Percentiles rank a stretch among this genome's conserved stretches.
Evolutionary conservation across 2,888 invertebrate species (phyloP).

Genomic region (Microdon myrmicae): DNA sequence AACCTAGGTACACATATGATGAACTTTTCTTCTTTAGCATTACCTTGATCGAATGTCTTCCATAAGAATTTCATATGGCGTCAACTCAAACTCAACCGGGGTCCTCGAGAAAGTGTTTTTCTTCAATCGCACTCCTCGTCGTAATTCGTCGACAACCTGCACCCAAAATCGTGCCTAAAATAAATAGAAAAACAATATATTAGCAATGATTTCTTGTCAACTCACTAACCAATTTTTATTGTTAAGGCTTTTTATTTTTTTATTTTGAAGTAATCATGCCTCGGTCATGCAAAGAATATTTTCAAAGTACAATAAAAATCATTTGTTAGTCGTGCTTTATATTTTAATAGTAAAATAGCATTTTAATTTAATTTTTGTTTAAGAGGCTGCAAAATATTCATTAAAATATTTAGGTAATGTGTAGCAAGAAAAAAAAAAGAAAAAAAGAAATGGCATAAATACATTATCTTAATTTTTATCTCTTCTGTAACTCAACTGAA

Average conservation of each 20-base stretch:
- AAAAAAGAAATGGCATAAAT: too few species aligned
- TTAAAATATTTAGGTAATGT: too few species aligned
- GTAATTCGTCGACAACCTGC: conserved; percentile 91
- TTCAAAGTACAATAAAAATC: conserved; percentile 27
- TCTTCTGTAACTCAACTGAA: too few species aligned
- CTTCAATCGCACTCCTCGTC: conserved; percentile 92
- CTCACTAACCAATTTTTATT: neutral
- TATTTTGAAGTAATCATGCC: too few species aligned
- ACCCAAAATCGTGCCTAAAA: conserved; percentile 92
- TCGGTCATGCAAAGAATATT: conserved; percentile 39
- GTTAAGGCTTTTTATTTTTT: too few species aligned
- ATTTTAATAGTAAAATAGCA: too few species aligned
- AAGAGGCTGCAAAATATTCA: too few species aligned
- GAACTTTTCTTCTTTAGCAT: conserved; percentile 48
- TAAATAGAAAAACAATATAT: conserved; percentile 34
- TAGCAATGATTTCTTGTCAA: neutral
- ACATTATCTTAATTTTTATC: too few species aligned
- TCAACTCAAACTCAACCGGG: conserved; percentile 90
- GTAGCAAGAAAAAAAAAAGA: too few species aligned
- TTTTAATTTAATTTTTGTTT: too few species aligned
- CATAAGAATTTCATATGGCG: conserved; percentile 96
- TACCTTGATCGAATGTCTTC: conserved; percentile 89
- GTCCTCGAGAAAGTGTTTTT: conserved; percentile 82
- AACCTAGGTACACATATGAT: neutral
- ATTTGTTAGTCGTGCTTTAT: too few species aligned